Conservation (phyloP, 2,113 vertebrate genomes). For the Paradoxurus hermaphroditus region DNA sequence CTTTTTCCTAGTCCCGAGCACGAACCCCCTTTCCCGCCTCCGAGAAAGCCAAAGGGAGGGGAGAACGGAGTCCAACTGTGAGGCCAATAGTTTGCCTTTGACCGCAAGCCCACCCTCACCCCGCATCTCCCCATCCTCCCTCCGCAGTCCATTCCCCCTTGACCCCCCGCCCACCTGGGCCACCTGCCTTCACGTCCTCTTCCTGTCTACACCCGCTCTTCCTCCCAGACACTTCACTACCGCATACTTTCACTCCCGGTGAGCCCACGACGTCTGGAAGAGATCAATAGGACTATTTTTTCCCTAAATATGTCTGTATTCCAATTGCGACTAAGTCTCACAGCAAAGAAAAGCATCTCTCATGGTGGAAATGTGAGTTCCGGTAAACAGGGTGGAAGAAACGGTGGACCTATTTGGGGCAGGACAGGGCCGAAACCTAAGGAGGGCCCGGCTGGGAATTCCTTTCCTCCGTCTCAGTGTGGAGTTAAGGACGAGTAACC, state of each 20-base stretch:
- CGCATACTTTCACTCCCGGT: background rate
- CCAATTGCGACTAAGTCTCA: background rate
- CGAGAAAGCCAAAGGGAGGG: background rate
- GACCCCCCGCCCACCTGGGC: background rate
- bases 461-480: background rate
- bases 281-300: rapidly evolving
- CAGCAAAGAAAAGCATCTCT: background rate
- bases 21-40: no score
- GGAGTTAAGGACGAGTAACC: background rate
- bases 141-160: rapidly evolving
- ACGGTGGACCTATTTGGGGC: rapidly evolving
- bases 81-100: rapidly evolving
- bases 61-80: background rate
- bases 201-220: background rate
- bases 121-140: background rate
- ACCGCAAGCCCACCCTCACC: background rate
- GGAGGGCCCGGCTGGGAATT: background rate
- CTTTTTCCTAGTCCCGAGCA: background rate
- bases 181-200: background rate
- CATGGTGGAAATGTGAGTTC: background rate
- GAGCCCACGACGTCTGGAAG: background rate
- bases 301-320: background rate
- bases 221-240: background rate
- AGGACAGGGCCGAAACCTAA: background rate
- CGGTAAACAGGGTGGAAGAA: background rate